Evolutionary conservation across 1,140 invertebrate species (phyloP), one percentile per base, ranked within the genome.

Genomic region (Anthonomus grandis): DNA sequence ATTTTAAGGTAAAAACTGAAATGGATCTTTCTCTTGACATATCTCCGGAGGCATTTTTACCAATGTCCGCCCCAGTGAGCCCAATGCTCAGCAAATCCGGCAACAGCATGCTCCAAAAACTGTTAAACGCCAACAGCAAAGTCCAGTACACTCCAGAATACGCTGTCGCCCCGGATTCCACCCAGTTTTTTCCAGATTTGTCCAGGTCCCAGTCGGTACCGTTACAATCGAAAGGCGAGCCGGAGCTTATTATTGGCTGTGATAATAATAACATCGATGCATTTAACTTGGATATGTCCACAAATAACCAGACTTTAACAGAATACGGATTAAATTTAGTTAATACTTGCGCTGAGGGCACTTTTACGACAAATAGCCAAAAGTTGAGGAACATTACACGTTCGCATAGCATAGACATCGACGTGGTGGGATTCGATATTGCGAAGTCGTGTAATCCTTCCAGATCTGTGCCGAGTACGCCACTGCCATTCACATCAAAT

Each of bases 131-230:
- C n/a, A 67, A 57, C 36, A 67, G 49, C 27, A 68, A 66, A 62
- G 62, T 63, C 34, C 56, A 73, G 22, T 74, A 72, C 57, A 66
- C 66, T 31, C 62, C 72, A 1, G 69, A 65, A 39, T 72, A 78
- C 23, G 53, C 65, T 68, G 57, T 72, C 70, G 21, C 65, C 64
- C 48, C 63, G 70, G 12, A 27, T 15, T 9, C 23, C 12, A 12
- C 21, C 6, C 47, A 51, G 13, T 48, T 57, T 36, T 50, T 50
- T 76, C 76, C 2, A 74, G 79, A 24, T 8, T 81, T 2, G 78
- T 77, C 59, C 75, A 76, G 57, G 37, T 34, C n/a, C 2, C 83
- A 81, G 59, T 89, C 86, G 0, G 87, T 89, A n/a, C n/a, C n/a
- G n/a, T n/a, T n/a, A n/a, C n/a, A n/a, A n/a, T n/a, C n/a, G n/a